These are phyloP conservation scores for Laticauda laticaudata DNA, from an alignment of 2,113 vertebrate species.

Conservation along the genomic window DNA sequence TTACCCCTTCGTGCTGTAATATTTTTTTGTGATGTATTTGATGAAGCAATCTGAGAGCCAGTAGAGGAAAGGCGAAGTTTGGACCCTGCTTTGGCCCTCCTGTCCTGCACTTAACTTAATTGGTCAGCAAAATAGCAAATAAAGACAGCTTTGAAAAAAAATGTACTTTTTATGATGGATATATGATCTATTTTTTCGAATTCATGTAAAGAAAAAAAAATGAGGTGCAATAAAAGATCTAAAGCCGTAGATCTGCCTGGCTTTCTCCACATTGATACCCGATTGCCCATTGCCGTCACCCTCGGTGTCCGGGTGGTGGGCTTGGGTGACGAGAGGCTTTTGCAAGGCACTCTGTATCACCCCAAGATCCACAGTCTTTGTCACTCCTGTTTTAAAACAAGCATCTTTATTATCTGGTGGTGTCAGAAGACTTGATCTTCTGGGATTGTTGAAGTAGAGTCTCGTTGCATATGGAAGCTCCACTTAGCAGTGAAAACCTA, in stretches of 20 bases:
- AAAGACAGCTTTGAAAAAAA: conserved; percentile 33
- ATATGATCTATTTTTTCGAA: conserved; percentile 39
- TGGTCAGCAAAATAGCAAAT: conserved; percentile 32
- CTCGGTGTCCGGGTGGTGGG: not conserved
- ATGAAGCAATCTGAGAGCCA: not conserved
- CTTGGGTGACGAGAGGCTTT: not conserved
- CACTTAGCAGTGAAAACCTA: not conserved
- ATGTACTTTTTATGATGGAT: conserved; percentile 24
- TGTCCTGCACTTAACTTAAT: conserved; percentile 18
- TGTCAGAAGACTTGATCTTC: not conserved
- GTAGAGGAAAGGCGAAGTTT: not conserved
- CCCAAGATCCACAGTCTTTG: not conserved
- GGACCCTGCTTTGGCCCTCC: not conserved
- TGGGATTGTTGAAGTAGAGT: not conserved
- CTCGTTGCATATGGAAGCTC: not conserved
- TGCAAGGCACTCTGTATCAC: not conserved
- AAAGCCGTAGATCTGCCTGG: conserved; percentile 8
- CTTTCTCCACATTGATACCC: conserved; percentile 1
- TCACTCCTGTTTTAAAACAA: not conserved
- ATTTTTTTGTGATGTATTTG: conserved; percentile 20
- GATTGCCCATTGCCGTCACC: not conserved
- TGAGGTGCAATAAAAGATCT: conserved; percentile 26
- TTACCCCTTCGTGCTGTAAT: conserved; percentile 15
- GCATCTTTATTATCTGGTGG: not conserved
- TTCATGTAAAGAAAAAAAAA: conserved; percentile 8